Conservation (phyloP, 2,888 invertebrate species). For the Dromius quadrimaculatus region DNA sequence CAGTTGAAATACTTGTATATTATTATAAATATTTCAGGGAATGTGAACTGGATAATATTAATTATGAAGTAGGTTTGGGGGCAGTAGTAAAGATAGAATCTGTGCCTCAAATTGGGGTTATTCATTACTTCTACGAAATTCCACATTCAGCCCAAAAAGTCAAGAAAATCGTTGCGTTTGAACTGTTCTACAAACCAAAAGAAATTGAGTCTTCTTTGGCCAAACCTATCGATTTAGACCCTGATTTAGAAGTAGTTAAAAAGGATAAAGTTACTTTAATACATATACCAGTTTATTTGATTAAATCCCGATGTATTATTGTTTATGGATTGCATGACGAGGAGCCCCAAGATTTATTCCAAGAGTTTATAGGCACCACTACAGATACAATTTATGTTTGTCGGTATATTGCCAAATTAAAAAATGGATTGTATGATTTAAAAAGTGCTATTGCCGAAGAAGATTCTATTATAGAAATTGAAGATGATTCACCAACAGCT, state of each 20-base stretch:
- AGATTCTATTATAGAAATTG: not conserved
- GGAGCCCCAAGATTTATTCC: slow-evolving; percentile 28
- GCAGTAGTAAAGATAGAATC: not conserved
- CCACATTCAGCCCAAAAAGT: not conserved
- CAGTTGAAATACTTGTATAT: slow-evolving; percentile 2
- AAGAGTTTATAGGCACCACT: slow-evolving; percentile 23
- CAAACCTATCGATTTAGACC: not conserved
- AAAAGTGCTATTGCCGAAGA: not conserved
- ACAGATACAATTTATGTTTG: slow-evolving; percentile 33
- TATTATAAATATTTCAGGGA: slow-evolving; percentile 21
- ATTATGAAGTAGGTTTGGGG: slow-evolving; percentile 31
- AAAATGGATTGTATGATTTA: not conserved
- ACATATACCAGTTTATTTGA: slow-evolving; percentile 12
- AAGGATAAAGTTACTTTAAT: slow-evolving; percentile 8
- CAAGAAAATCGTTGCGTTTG: slow-evolving; percentile 25
- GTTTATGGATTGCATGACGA: slow-evolving; percentile 44
- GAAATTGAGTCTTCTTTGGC: not conserved
- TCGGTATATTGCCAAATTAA: slow-evolving; percentile 11
- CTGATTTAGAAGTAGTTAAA: slow-evolving; percentile 40
- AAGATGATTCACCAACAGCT: not conserved
- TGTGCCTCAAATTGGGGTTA: slow-evolving; percentile 1
- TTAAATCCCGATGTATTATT: slow-evolving; percentile 29
- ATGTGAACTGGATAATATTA: not conserved
- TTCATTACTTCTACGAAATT: slow-evolving; percentile 47
- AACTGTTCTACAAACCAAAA: slow-evolving; percentile 25